phyloP scores from a whole-genome alignment of 2,113 vertebrate species.

The Epinephelus moara region DNA sequence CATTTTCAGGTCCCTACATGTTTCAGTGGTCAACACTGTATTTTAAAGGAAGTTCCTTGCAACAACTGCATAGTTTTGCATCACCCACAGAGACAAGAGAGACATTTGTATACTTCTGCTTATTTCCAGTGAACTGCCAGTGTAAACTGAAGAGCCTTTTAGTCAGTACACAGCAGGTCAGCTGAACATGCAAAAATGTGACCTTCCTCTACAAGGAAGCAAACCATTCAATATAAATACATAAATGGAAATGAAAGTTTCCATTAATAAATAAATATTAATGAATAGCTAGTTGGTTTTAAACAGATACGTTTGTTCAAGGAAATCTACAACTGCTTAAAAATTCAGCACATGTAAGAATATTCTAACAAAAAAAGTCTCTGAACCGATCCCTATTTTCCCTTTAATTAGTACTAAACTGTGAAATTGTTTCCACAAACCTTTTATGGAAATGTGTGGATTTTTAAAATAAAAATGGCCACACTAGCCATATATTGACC shows the following conservation, averaged over 20 bases:
- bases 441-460: too few species aligned
- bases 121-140: not conserved
- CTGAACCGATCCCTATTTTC: not conserved
- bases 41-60: slow-evolving; percentile 8
- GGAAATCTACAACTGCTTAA: not conserved
- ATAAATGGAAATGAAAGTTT: not conserved
- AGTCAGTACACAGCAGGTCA: not conserved
- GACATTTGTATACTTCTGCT: not conserved
- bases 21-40: too few species aligned
- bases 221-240: not conserved
- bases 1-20: too few species aligned
- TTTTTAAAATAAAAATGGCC: too few species aligned
- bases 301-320: not conserved
- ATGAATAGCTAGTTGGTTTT: too few species aligned
- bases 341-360: not conserved
- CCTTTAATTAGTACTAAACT: not conserved
- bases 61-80: not conserved
- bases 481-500: too few species aligned
- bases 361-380: not conserved
- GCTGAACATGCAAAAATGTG: not conserved
- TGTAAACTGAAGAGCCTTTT: not conserved
- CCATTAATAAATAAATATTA: not conserved
- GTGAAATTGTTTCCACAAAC: too few species aligned
- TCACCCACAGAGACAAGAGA: not conserved
- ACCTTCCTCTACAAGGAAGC: not conserved